These are phyloP conservation scores for Channa argus DNA, from an alignment of 2,113 vertebrate genomes.

Conservation along the genomic window DNA sequence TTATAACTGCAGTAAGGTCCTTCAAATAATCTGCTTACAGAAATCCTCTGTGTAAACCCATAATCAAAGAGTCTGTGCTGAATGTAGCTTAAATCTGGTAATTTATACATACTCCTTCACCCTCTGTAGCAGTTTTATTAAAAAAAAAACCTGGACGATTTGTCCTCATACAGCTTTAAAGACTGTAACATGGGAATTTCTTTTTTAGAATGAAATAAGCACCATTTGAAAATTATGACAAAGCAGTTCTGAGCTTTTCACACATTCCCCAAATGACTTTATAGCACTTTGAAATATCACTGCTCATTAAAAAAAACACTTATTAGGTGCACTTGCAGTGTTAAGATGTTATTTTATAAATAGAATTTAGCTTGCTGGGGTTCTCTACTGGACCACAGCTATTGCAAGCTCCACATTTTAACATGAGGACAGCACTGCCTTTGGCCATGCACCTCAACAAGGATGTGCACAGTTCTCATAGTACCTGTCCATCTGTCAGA, in stretches of 20 bases:
- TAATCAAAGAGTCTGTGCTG: constrained; percentile 1
- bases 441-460: constrained; percentile 10
- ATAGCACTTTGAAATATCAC: constrained; percentile 13
- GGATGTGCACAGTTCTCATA: background rate
- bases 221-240: constrained; percentile 1
- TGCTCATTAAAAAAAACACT: constrained; percentile 24
- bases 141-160: background rate
- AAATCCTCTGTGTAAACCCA: constrained; percentile 3
- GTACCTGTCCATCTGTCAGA: constrained; percentile 27
- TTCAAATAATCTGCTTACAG: constrained; percentile 1
- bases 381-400: background rate
- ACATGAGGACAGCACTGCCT: background rate
- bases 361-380: background rate
- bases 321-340: constrained; percentile 9
- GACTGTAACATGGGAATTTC: background rate
- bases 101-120: background rate
- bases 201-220: background rate
- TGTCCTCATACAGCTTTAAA: constrained; percentile 1
- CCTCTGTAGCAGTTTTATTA: background rate
- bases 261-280: constrained; percentile 22
- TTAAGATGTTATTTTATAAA: background rate
- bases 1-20: background rate
- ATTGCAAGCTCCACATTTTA: constrained; percentile 7
- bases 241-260: background rate
- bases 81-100: too few species aligned